Evolutionary conservation across 2,888 invertebrate genomes (phyloP).

Genomic region (Nephrotoma flavescens): DNA sequence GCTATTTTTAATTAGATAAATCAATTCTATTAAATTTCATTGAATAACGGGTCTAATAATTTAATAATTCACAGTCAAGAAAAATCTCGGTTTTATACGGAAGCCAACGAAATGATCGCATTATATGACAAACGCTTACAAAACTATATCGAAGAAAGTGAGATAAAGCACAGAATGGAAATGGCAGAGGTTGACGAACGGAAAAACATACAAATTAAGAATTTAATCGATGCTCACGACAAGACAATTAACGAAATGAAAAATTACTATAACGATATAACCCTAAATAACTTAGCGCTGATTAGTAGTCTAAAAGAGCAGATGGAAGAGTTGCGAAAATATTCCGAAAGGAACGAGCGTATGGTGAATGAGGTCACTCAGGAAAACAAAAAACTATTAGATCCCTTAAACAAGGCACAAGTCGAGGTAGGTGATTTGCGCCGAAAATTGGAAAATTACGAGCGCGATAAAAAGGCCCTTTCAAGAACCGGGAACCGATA

Average conservation of each 20-base stretch:
- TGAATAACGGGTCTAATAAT: slow-evolving; percentile 13
- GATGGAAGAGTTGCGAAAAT: slow-evolving; percentile 58
- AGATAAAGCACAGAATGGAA: slow-evolving; percentile 63
- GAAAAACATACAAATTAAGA: slow-evolving; percentile 74
- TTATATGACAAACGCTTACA: slow-evolving; percentile 46
- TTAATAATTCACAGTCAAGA: slow-evolving; percentile 33
- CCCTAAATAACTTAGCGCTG: slow-evolving; percentile 78
- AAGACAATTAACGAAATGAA: slow-evolving; percentile 78
- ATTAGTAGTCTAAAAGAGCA: slow-evolving; percentile 83
- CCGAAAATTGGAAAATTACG: slow-evolving; percentile 64
- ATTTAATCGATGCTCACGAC: slow-evolving; percentile 68
- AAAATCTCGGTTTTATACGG: slow-evolving; percentile 46
- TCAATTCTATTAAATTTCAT: background rate
- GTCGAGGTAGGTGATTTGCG: slow-evolving; percentile 51
- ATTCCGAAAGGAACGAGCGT: slow-evolving; percentile 64
- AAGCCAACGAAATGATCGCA: slow-evolving; percentile 45
- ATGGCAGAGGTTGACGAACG: slow-evolving; percentile 80
- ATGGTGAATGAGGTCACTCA: slow-evolving; percentile 41
- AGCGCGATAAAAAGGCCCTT: slow-evolving; percentile 67
- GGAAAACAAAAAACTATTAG: slow-evolving; percentile 58
- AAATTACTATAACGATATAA: slow-evolving; percentile 90
- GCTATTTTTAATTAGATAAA: slow-evolving; percentile 9
- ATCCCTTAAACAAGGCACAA: slow-evolving; percentile 57
- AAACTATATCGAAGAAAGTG: slow-evolving; percentile 53
- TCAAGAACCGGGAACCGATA: slow-evolving; percentile 30